Evolutionary conservation across 2,797 vertebrate species (phyloP), one percentile per base, ranked within the genome.

Genomic region (Sebastes miniatus): DNA sequence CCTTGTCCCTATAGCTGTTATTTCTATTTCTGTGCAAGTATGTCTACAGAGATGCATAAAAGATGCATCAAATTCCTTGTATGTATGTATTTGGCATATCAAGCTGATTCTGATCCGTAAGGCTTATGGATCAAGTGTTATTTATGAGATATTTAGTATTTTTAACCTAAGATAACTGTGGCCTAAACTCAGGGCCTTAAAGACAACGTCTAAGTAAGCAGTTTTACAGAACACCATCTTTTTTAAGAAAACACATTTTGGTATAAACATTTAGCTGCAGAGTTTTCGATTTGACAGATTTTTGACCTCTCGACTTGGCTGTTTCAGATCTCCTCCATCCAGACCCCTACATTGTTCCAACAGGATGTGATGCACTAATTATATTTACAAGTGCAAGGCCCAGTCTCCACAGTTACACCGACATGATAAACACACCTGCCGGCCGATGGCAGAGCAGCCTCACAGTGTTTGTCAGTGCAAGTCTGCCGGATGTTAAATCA

Each of bases 351-450:
- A 66, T 76, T 70, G 59, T 82, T 87, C 67, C 86, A 83, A 80
- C 91, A 94, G 92, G 93, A 94, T 93, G 91, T 61, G 81, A 93
- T 92, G 81, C 79, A 80, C 88, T 93, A 87, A 91, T 95, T 93
- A 67, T 94, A 94, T 95, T 94, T 95, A 92, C 89, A 91, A 93
- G 89, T 87, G 68, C 75, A 73, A 76, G 75, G 80, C 79, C 85
- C 80, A 61, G 80, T 89, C 81, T 70, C 63, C 80, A 78, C 72
- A 81, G 77, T 85, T 89, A 83, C 56, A 81, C 88, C 84, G 83
- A 87, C 87, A 63, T 76, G 87, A 90, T 93, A 94, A 94, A 95
- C 96, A 95, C 96, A 96, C 95, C 96, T 96, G 96, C 91, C 64
- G 39, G 68, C 85, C 39, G 69, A 84, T 71, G 77, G 91, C 87